Base-by-base conservation (phyloP, 1,140 invertebrate genomes). In the Leptinotarsa defecta region DNA sequence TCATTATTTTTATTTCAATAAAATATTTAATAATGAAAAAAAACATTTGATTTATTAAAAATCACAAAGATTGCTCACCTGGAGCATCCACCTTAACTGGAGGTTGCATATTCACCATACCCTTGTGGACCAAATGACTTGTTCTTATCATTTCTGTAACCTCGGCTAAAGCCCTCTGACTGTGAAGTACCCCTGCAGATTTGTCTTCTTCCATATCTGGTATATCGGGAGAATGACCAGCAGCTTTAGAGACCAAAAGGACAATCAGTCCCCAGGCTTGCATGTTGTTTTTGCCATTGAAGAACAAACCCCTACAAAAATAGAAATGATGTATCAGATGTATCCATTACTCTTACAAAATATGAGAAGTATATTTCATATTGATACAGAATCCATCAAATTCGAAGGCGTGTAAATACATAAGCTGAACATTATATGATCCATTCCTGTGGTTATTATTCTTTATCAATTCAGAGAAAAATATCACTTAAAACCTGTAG, bases 111-210 rank as follows among this genome's bases (percentile, higher is more conserved):
- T 97, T 96, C 1, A 97, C 93, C 48, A 86, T 70, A 78, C 94
- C 94, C 87, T 97, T 97, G 85, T 99, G 98, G 13, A 99, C 94
- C 64, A 99, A 87, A 86, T 98, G 95, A 73, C 96, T 96, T 13
- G 96, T 98, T 65, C 98, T 91, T 76, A 99, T 98, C 96, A 99
- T 99, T 88, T 99, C 98, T 0, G 95, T 95, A 6, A 99, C 94
- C 88, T 98, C 95, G 0, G 97, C 96, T 70, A 99, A 87, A 20
- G 93, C 93, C 75, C 94, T 89, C 87, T 99, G 97, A 81, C 94
- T 93, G 79, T 94, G 92, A 49, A 95, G 84, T 5, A 94, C 92
- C 13, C 93, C 93, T 20, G 92, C 93, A 65, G 93, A 92, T 84
- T 94, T 94, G 79, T 95, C 93, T 86, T 94, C 92, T 83, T 95